Conservation (phyloP, 2,888 invertebrate genomes). For the Lycophotia porphyrea region DNA sequence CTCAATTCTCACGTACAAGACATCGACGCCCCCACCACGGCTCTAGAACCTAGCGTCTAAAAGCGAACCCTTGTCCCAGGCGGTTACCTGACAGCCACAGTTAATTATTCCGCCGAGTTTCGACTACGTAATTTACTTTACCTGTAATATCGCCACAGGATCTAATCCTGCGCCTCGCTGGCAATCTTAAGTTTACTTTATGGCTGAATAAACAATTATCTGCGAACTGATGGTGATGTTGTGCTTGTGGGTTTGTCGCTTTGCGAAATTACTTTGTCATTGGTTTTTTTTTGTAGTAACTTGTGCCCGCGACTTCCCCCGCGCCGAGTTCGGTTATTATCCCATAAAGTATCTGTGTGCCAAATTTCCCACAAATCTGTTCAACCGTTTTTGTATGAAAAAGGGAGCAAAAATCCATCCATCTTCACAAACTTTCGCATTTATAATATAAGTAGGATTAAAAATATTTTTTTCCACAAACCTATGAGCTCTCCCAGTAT, state of each 20-base stretch:
- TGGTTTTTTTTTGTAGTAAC: not conserved
- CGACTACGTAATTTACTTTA: constrained; percentile 51
- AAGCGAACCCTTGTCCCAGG: constrained; percentile 61
- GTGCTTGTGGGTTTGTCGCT: not conserved
- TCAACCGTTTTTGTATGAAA: too few species aligned
- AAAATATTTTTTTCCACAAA: not conserved
- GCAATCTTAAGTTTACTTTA: constrained; percentile 36
- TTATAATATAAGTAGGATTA: too few species aligned
- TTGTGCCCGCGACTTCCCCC: too few species aligned
- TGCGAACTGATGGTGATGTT: not conserved
- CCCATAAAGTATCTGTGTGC: too few species aligned
- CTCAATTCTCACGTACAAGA: constrained; percentile 3
- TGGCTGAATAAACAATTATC: constrained; percentile 47
- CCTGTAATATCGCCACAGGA: constrained; percentile 45
- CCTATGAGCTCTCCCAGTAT: not conserved
- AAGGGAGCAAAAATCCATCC: too few species aligned
- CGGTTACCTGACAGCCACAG: constrained; percentile 47
- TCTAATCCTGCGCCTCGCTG: constrained; percentile 24
- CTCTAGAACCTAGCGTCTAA: constrained; percentile 35
- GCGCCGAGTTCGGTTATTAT: too few species aligned
- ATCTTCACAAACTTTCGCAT: too few species aligned
- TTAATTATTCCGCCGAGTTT: constrained; percentile 59
- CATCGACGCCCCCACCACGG: constrained; percentile 6
- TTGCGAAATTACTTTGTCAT: not conserved
- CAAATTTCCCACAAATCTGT: too few species aligned